Conservation (phyloP, 1,140 invertebrate species). For the Hyphantria cunea region DNA sequence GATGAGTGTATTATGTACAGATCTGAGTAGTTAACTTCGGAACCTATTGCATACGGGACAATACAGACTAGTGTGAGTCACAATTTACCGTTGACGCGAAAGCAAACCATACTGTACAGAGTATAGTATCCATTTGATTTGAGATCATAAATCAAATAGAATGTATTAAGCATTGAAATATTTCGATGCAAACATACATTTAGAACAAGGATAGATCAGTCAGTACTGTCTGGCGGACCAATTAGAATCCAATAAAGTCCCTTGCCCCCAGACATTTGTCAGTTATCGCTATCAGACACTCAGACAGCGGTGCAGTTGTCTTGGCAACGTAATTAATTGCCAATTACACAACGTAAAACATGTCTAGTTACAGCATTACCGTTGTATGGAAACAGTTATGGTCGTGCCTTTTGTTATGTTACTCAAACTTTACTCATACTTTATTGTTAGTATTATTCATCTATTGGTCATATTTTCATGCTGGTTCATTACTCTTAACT, state of each 20-base stretch:
- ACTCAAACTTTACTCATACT: slow-evolving; percentile 1
- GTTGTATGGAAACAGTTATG: slow-evolving; percentile 27
- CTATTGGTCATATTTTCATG: too few species aligned
- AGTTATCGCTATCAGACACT: slow-evolving; percentile 56
- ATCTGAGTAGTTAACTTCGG: slow-evolving; percentile 20
- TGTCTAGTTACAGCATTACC: slow-evolving; percentile 29
- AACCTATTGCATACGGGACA: slow-evolving; percentile 22
- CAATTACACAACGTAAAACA: slow-evolving; percentile 50
- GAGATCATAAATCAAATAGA: slow-evolving; percentile 10
- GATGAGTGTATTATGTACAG: slow-evolving; percentile 34
- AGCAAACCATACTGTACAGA: slow-evolving; percentile 7
- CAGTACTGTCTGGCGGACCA: slow-evolving; percentile 61
- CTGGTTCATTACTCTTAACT: neutral
- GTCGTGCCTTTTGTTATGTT: slow-evolving; percentile 10
- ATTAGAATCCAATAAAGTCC: slow-evolving; percentile 66
- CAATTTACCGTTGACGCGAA: slow-evolving; percentile 23
- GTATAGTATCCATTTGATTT: slow-evolving; percentile 12
- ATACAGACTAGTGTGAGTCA: slow-evolving; percentile 24
- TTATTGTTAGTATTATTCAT: too few species aligned
- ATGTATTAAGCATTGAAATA: slow-evolving; percentile 13
- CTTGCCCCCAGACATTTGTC: slow-evolving; percentile 61
- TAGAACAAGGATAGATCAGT: slow-evolving; percentile 45
- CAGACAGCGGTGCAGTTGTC: slow-evolving; percentile 41
- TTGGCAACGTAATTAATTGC: slow-evolving; percentile 53
- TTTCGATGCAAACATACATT: slow-evolving; percentile 28